Conservation (phyloP, 2,888 invertebrate genomes). For the Drosophila maculinotata region DNA sequence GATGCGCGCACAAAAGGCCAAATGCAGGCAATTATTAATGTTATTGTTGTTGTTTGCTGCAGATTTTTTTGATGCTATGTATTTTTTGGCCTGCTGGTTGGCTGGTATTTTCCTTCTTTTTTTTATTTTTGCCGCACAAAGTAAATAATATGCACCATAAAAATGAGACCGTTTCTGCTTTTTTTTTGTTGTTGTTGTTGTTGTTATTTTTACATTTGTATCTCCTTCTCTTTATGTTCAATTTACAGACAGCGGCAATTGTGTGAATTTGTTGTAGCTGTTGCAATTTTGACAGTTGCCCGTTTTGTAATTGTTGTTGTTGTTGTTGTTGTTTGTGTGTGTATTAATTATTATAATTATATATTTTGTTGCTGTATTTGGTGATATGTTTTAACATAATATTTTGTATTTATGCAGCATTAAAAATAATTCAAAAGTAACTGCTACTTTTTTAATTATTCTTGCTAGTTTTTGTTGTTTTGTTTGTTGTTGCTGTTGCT, state of each 20-base stretch:
- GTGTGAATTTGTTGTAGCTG: conserved; percentile 56
- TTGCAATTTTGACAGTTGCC: conserved; percentile 64
- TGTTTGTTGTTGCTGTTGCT: conserved; percentile 46
- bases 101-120: conserved; percentile 44
- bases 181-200: conserved; percentile 30
- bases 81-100: conserved; percentile 60
- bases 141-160: conserved; percentile 73
- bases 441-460: conserved; percentile 79
- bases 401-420: conserved; percentile 54
- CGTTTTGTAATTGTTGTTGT: conserved; percentile 43
- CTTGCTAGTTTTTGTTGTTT: conserved; percentile 47
- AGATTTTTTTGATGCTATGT: conserved; percentile 45
- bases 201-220: conserved; percentile 27
- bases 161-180: conserved; percentile 60
- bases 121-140: conserved; percentile 56
- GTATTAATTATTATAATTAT: conserved; percentile 59
- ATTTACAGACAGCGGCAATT: conserved; percentile 67
- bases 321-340: conserved; percentile 42
- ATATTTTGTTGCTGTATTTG: conserved; percentile 53
- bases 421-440: conserved; percentile 81
- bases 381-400: conserved; percentile 73
- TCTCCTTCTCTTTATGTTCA: conserved; percentile 45
- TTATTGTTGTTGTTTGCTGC: conserved; percentile 42
- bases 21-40: conserved; percentile 71
- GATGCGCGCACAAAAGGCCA: conserved; percentile 71